Evolutionary conservation across 1,140 invertebrate genomes (phyloP).

Genomic region (Cydia strobilella): DNA sequence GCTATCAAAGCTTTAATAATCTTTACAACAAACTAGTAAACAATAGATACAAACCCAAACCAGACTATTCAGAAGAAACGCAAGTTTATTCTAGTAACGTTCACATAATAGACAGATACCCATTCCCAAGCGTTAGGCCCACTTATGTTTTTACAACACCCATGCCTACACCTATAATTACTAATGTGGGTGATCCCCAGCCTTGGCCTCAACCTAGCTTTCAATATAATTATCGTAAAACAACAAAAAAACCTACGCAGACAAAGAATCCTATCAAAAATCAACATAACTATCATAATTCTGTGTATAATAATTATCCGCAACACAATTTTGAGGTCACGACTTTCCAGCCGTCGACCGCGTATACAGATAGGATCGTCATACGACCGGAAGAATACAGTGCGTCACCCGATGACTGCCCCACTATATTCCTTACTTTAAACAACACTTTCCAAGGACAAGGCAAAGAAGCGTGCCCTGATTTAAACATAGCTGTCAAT

Average conservation of each 20-base stretch:
- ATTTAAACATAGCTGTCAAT: slow-evolving; percentile 74
- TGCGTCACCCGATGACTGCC: slow-evolving; percentile 65
- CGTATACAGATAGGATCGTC: slow-evolving; percentile 70
- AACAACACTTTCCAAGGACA: slow-evolving; percentile 76
- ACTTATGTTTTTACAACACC: slow-evolving; percentile 61
- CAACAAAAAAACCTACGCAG: slow-evolving; percentile 56
- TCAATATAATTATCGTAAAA: slow-evolving; percentile 45
- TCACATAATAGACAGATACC: slow-evolving; percentile 53
- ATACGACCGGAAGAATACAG: slow-evolving; percentile 73
- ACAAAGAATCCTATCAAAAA: slow-evolving; percentile 53
- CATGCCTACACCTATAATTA: slow-evolving; percentile 69
- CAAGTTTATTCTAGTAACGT: slow-evolving; percentile 58
- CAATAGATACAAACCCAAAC: slow-evolving; percentile 45
- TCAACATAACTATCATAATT: slow-evolving; percentile 57
- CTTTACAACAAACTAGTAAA: slow-evolving; percentile 38
- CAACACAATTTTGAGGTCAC: slow-evolving; percentile 59
- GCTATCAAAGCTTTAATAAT: slow-evolving; percentile 33
- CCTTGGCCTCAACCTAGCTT: slow-evolving; percentile 56
- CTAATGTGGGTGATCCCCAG: slow-evolving; percentile 67
- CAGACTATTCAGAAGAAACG: slow-evolving; percentile 54
- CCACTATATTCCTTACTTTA: slow-evolving; percentile 69
- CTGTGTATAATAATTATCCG: slow-evolving; percentile 50
- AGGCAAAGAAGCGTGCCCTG: slow-evolving; percentile 73
- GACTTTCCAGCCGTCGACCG: slow-evolving; percentile 61
- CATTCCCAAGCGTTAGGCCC: slow-evolving; percentile 51